Conservation (phyloP, 2,888 invertebrate species). For the Coelinius sp. region DNA sequence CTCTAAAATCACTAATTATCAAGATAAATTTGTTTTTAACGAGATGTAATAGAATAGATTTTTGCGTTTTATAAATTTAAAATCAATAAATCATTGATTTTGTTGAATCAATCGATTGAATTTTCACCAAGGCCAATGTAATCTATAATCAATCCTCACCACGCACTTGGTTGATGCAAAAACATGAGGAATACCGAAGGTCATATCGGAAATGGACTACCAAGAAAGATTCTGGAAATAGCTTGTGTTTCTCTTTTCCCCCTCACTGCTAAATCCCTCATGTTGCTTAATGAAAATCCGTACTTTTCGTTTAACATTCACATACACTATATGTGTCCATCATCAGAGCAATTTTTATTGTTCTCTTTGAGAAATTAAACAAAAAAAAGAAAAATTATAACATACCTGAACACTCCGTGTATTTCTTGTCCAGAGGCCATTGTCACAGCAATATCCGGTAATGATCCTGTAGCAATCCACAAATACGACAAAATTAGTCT, state of each 20-base stretch:
- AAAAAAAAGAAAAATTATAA: not conserved
- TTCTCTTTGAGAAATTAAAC: not conserved
- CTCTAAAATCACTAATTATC: no score
- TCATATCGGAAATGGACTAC: conserved; percentile 54
- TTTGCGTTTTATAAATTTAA: no score
- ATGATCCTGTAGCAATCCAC: conserved; percentile 53
- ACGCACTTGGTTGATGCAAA: not conserved
- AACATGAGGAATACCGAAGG: conserved; percentile 46
- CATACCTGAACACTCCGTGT: conserved; percentile 61
- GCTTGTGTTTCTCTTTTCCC: conserved; percentile 38
- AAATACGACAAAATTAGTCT: no score
- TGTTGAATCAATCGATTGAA: no score
- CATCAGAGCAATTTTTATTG: no score
- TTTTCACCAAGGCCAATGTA: not conserved
- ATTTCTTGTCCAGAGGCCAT: conserved; percentile 63
- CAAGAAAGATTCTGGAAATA: conserved; percentile 57
- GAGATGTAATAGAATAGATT: no score
- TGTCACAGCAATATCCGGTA: conserved; percentile 62
- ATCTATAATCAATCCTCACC: not conserved
- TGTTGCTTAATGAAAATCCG: conserved; percentile 25
- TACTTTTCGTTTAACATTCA: no score
- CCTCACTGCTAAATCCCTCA: conserved; percentile 10
- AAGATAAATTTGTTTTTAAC: no score
- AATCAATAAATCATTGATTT: no score
- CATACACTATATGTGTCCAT: no score